These are phyloP conservation scores for Procavia capensis DNA, from an alignment of 2,113 vertebrate genomes.

Conservation along the genomic window DNA sequence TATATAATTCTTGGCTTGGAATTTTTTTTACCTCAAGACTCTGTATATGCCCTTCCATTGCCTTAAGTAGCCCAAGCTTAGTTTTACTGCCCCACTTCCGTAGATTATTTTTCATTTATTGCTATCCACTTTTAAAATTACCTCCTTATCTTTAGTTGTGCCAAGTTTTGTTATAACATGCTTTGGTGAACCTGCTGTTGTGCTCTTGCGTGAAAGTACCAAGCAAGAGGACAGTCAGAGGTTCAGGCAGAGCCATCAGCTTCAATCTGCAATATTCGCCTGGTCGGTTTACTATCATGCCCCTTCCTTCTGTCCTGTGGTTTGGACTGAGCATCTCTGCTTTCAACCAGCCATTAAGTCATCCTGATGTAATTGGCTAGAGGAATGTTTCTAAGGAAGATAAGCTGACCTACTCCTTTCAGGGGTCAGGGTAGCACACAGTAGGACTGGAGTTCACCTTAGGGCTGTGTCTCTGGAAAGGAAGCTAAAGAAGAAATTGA, in stretches of 20 bases:
- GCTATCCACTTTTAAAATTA: too few relatives aligned
- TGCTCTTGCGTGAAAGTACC: not conserved
- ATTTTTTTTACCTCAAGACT: too few relatives aligned
- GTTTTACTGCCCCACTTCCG: too few relatives aligned
- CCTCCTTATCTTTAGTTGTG: too few relatives aligned
- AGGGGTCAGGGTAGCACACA: not conserved
- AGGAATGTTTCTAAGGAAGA: not conserved
- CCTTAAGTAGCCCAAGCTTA: too few relatives aligned
- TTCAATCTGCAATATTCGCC: not conserved
- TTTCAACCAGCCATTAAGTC: rapidly evolving
- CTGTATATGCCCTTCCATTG: too few relatives aligned
- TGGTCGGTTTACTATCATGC: too few relatives aligned
- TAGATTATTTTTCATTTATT: too few relatives aligned
- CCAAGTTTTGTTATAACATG: too few relatives aligned
- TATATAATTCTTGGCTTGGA: too few relatives aligned
- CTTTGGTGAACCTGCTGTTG: not conserved
- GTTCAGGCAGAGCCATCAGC: not conserved
- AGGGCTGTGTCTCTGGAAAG: not conserved
- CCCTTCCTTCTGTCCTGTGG: not conserved
- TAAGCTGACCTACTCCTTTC: not conserved
- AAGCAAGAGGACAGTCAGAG: not conserved
- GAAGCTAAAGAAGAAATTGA: not conserved
- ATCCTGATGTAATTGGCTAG: not conserved
- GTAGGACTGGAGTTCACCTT: not conserved
- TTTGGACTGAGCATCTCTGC: too few relatives aligned